phyloP scores from a whole-genome alignment of 2,888 invertebrate species.

The Lamellibrachia satsuma region DNA sequence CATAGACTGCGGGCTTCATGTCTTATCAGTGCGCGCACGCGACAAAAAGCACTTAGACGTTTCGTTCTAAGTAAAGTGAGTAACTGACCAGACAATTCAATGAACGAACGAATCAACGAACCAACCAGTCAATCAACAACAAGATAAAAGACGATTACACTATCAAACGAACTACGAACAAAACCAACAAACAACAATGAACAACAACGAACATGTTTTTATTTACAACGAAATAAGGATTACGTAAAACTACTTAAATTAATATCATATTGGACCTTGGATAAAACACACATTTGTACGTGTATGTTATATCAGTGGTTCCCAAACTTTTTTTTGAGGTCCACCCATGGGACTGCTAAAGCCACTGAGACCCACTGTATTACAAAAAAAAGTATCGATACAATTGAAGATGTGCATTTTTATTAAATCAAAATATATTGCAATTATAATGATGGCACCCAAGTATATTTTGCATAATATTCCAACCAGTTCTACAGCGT shows the following conservation, averaged over 20 bases:
- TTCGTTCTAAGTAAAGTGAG: not conserved
- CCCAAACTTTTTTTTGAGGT: no score
- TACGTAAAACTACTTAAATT: not conserved
- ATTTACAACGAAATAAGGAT: not conserved
- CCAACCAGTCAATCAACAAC: not conserved
- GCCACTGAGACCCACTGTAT: no score
- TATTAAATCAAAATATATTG: no score
- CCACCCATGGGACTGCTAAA: no score
- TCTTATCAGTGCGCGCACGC: not conserved
- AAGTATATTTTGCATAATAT: no score
- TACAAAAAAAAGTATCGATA: no score
- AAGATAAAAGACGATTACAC: not conserved
- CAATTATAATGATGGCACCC: no score
- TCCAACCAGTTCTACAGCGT: no score
- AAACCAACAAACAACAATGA: not conserved
- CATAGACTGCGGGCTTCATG: not conserved
- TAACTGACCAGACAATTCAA: not conserved
- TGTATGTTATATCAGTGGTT: no score
- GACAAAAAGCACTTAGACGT: not conserved
- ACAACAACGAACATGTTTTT: not conserved
- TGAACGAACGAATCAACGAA: not conserved
- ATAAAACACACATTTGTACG: no score
- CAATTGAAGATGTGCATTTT: no score
- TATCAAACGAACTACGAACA: not conserved
- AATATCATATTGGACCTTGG: not conserved